Evolutionary conservation across 2,888 invertebrate species (phyloP).

Genomic region (Zhengitettix transpicula): DNA sequence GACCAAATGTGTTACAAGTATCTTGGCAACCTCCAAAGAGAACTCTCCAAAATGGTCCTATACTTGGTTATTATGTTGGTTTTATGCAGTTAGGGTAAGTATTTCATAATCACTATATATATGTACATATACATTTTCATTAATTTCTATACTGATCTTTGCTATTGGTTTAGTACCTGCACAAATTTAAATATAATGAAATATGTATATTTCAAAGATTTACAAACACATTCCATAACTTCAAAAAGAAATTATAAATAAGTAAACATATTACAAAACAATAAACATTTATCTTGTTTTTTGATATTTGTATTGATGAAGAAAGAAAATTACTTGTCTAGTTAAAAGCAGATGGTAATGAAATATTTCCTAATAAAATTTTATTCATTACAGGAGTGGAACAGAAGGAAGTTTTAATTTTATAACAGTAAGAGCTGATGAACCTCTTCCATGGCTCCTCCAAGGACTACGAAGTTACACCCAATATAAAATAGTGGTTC

Average conservation of each 20-base stretch:
- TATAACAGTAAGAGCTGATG: slow-evolving; percentile 14
- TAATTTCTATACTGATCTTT: too few species aligned
- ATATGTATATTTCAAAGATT: too few species aligned
- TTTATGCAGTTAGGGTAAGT: slow-evolving; percentile 35
- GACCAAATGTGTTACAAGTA: slow-evolving; percentile 15
- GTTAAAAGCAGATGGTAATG: neutral
- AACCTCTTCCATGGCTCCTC: slow-evolving; percentile 14
- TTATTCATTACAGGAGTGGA: slow-evolving; percentile 6
- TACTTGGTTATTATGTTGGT: slow-evolving; percentile 20
- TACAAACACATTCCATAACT: too few species aligned
- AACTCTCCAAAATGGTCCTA: slow-evolving; percentile 17
- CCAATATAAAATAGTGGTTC: slow-evolving; percentile 19
- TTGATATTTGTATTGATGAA: too few species aligned
- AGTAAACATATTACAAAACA: too few species aligned
- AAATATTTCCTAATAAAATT: neutral
- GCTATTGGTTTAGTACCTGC: too few species aligned
- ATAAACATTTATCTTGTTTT: too few species aligned
- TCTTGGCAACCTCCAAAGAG: slow-evolving; percentile 19
- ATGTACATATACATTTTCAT: neutral
- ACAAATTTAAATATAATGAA: too few species aligned
- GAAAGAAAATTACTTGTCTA: neutral
- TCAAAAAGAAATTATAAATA: too few species aligned
- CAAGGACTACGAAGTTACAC: slow-evolving; percentile 19
- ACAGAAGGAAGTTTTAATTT: slow-evolving; percentile 11
- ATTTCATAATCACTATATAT: slow-evolving; percentile 34